A percentile compares a stretch with the other conserved stretches of the same genome.
These are phyloP conservation scores for Zygaena filipendulae DNA, from an alignment of 2,888 invertebrate species.

Conservation along the genomic window DNA sequence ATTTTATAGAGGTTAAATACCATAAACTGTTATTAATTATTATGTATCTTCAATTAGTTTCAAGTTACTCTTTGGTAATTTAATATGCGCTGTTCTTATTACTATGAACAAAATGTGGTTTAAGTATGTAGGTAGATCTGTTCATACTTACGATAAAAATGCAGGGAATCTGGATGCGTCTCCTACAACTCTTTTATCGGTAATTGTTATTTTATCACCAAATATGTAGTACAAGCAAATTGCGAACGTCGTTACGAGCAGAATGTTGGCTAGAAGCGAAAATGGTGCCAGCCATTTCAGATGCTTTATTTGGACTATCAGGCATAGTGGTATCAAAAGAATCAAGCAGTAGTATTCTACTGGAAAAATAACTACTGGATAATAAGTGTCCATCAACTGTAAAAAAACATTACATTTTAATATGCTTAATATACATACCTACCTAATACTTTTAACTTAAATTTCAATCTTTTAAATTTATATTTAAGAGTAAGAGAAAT, in stretches of 20 bases:
- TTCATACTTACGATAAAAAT: constrained; percentile 79
- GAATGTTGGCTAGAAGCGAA: constrained; percentile 85
- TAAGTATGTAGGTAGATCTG: too few species aligned
- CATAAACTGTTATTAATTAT: too few species aligned
- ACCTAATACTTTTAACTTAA: too few species aligned
- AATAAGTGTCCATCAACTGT: constrained; percentile 48
- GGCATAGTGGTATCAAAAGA: constrained; percentile 41
- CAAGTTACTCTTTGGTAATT: too few species aligned
- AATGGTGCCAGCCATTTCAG: constrained; percentile 88
- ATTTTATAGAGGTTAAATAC: too few species aligned
- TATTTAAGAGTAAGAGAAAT: not conserved
- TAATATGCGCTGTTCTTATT: too few species aligned
- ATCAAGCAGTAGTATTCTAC: constrained; percentile 51
- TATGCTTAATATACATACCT: not conserved
- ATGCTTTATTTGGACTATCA: constrained; percentile 71
- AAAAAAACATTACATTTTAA: too few species aligned
- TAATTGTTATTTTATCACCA: constrained; percentile 44
- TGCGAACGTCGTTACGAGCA: constrained; percentile 79
- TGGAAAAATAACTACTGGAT: constrained; percentile 29
- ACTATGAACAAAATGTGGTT: too few species aligned
- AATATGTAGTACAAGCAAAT: constrained; percentile 89
- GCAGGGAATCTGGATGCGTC: constrained; percentile 75
- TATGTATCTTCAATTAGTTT: too few species aligned
- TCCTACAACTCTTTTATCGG: constrained; percentile 63
- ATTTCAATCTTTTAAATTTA: too few species aligned